phyloP scores from a whole-genome alignment of 2,888 invertebrate species.

The Apamea monoglypha region DNA sequence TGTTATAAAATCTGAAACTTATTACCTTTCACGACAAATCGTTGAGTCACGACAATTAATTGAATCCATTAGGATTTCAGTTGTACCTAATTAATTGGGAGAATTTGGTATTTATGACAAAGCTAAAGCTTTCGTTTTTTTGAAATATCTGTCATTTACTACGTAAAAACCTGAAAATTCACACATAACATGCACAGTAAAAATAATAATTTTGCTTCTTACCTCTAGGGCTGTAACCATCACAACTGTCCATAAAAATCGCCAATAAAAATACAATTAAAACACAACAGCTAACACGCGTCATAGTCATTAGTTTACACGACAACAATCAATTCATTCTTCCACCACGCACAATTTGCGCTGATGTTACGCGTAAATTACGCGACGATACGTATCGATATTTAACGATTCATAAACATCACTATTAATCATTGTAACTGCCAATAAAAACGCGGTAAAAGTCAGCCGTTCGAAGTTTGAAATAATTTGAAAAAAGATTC shows the following conservation, averaged over 20 bases:
- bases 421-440: constrained; percentile 69
- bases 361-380: constrained; percentile 60
- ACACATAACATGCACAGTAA: neutral
- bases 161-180: neutral
- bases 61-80: constrained; percentile 43
- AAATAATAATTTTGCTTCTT: constrained; percentile 63
- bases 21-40: constrained; percentile 52
- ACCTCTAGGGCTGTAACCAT: constrained; percentile 86
- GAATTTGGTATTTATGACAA: neutral
- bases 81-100: constrained; percentile 1
- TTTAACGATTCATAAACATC: constrained; percentile 68
- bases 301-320: constrained; percentile 68
- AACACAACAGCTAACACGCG: constrained; percentile 67
- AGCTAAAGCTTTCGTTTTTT: constrained; percentile 13
- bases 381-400: constrained; percentile 62
- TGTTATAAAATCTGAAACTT: constrained; percentile 35
- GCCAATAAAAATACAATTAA: constrained; percentile 72
- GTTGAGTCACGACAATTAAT: constrained; percentile 60
- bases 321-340: constrained; percentile 64
- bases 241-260: constrained; percentile 72
- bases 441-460: constrained; percentile 68
- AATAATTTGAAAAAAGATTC: constrained; percentile 47
- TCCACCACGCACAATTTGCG: constrained; percentile 58
- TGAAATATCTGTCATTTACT: neutral
- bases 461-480: constrained; percentile 57